phyloP scores from a whole-genome alignment of 2,797 vertebrate genomes.

The Tiaroga cobitis region DNA sequence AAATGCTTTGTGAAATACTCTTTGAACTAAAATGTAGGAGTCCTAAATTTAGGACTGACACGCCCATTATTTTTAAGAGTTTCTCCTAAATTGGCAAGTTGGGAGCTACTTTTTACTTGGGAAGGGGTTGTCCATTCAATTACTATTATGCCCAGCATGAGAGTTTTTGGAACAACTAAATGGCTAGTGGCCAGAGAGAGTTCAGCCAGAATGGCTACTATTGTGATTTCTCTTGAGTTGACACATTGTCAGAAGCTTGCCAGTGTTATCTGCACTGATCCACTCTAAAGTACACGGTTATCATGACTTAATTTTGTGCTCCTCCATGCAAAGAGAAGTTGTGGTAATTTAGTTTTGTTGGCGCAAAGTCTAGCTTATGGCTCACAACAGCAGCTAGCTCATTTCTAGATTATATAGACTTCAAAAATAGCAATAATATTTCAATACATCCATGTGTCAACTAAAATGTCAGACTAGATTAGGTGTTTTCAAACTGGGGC shows the following conservation, averaged over 20 bases:
- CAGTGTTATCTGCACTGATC: background rate
- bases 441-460: background rate
- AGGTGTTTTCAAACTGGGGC: background rate
- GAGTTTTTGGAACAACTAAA: constrained; percentile 22
- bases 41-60: too few species aligned
- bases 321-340: background rate
- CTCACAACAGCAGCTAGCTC: background rate
- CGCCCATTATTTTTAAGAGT: too few species aligned
- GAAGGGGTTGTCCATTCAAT: constrained; percentile 9
- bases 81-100: too few species aligned
- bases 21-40: too few species aligned
- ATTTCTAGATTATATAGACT: background rate
- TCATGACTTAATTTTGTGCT: constrained; percentile 20
- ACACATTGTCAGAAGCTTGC: constrained; percentile 9
- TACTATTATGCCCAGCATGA: constrained; percentile 4
- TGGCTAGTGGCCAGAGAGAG: constrained; percentile 22
- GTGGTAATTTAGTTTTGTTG: background rate
- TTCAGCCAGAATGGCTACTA: constrained; percentile 31
- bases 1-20: too few species aligned
- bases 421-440: background rate
- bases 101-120: background rate
- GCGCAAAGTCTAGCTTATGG: background rate
- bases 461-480: background rate
- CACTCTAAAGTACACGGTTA: background rate
- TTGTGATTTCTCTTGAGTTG: constrained; percentile 17